Evolutionary conservation across 2,888 invertebrate genomes (phyloP).

Genomic region (Punctoribates punctum): DNA sequence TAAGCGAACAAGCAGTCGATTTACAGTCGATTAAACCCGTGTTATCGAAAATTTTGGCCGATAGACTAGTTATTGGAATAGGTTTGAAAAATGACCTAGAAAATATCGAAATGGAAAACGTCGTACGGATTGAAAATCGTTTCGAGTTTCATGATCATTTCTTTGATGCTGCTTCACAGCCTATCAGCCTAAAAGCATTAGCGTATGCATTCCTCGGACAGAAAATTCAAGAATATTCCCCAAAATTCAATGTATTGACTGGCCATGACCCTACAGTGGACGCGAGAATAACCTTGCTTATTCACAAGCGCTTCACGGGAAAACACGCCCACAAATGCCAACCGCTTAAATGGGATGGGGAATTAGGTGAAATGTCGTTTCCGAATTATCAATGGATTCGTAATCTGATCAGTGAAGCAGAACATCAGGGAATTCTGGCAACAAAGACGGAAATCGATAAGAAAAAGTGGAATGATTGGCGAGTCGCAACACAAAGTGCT

Average conservation of each 20-base stretch:
- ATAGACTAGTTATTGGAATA: neutral
- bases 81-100: neutral
- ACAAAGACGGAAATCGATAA: too few relatives aligned
- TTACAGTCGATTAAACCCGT: neutral
- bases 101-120: neutral
- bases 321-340: too few relatives aligned
- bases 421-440: too few relatives aligned
- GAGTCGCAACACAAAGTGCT: too few relatives aligned
- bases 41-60: neutral
- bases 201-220: neutral
- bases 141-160: neutral
- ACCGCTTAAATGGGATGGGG: too few relatives aligned
- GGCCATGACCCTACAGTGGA: neutral
- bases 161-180: neutral
- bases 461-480: too few relatives aligned
- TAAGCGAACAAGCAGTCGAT: neutral
- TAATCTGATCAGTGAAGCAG: too few relatives aligned
- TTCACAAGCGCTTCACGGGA: too few relatives aligned
- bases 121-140: neutral
- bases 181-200: neutral
- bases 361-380: too few relatives aligned
- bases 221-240: neutral
- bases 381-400: too few relatives aligned
- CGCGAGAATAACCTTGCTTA: neutral
- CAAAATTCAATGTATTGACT: neutral